Conservation (phyloP, 37 sponge, comb jelly and placozoan species). For the Amphimedon queenslandica region DNA sequence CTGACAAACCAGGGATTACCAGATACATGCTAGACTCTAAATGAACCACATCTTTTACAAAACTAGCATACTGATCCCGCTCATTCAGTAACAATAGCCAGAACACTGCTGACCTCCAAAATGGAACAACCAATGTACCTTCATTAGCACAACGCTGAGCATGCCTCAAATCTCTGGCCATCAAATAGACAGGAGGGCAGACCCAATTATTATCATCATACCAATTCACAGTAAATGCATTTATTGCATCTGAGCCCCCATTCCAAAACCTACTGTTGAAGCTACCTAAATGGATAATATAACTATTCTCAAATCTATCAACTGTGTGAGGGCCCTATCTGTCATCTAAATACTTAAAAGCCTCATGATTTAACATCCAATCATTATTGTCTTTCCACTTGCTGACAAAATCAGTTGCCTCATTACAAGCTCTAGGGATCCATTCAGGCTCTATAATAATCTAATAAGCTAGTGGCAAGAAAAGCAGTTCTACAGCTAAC, state of each 20-base stretch:
- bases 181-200: slow-evolving; percentile 18
- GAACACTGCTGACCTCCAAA: slow-evolving; percentile 39
- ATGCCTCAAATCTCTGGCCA: slow-evolving; percentile 17
- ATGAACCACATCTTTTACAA: neutral
- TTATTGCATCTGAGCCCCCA: slow-evolving; percentile 25
- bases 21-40: neutral
- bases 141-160: neutral
- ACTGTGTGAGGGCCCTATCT: slow-evolving; percentile 38
- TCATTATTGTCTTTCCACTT: slow-evolving; percentile 26
- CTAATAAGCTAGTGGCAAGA: too few species aligned
- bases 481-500: too few species aligned
- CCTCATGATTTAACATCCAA: slow-evolving; percentile 14
- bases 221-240: slow-evolving; percentile 43
- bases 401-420: slow-evolving; percentile 27
- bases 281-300: slow-evolving; percentile 12
- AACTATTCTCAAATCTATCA: slow-evolving; percentile 14
- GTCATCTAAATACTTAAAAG: slow-evolving; percentile 5
- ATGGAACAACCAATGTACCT: slow-evolving; percentile 31
- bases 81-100: slow-evolving; percentile 32
- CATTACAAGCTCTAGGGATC: slow-evolving; percentile 30
- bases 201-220: slow-evolving; percentile 27
- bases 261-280: slow-evolving; percentile 15
- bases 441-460: slow-evolving; percentile 33
- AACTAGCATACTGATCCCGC: neutral
- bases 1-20: neutral